Base-by-base conservation (phyloP, 1,140 invertebrate genomes). In the Lepidurus apus region DNA sequence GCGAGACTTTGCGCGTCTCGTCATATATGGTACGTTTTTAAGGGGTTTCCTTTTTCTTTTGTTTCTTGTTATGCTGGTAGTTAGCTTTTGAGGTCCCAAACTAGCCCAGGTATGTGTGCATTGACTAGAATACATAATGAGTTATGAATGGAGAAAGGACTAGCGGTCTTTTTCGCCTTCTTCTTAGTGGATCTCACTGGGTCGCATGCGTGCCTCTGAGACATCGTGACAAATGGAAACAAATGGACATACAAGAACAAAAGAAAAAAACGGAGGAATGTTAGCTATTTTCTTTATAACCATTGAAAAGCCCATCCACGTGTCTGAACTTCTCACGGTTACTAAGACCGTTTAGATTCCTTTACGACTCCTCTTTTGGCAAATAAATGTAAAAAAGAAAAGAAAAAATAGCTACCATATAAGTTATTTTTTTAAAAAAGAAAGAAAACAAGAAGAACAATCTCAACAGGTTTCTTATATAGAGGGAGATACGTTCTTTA, bases 161-260 rank as follows among this genome's bases (percentile, higher is more conserved):
- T 17, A 17, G 13, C 21, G 21, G 13, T 21, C 21, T 65, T 21
- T 21, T 65, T 65, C 53, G 6, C 17, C 45, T 65, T 65, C 21
- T 65, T 17, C 53, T 65, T 17, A 17, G 53, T 21, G 17, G 53
- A 4, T 65, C 7, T 17, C 7, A n/a, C 21, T 17, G 53, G 53
- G 53, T 65, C 53, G 13, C 53, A 65, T 65, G 8, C 75, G 17
- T 47, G 42, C n/a, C 42, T 34, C n/a, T 45, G n/a, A 24, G 45
- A 47, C n/a, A 53, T 77, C 65, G 76, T 53, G 76, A 77, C 44
- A 77, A 47, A 77, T 17, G 13, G 43, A 21, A 43, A n/a, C 75
- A 47, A 44, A 77, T 17, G 21, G 17, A 75, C 13, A 42, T 43
- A 75, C 4, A 42, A 75, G 74, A 21, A 10, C 7, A 75, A 75